Conservation (phyloP, 1,140 invertebrate genomes). For the Pseudomyrmex flavicornis region DNA sequence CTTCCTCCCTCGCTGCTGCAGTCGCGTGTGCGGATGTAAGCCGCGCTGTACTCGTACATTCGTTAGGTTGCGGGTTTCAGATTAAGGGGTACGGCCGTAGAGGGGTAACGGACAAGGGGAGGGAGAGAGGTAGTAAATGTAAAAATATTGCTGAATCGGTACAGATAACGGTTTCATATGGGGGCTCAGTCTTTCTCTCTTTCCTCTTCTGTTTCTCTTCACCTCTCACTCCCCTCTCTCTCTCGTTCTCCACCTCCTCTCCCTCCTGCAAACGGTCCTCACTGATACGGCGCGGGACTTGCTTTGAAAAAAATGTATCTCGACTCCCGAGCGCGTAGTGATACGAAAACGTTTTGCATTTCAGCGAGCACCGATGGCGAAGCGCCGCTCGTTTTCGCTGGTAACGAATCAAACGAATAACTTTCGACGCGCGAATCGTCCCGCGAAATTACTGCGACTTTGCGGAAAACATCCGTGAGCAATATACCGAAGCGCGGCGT, state of each 20-base stretch:
- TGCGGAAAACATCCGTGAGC: conserved; percentile 62
- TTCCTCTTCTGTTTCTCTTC: background rate
- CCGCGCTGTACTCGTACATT: conserved; percentile 75
- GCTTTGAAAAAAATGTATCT: conserved; percentile 79
- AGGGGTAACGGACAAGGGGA: conserved; percentile 58
- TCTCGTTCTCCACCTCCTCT: background rate
- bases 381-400: conserved; percentile 66
- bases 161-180: conserved; percentile 81
- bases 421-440: conserved; percentile 75
- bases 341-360: conserved; percentile 79
- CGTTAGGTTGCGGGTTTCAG: conserved; percentile 79
- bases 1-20: conserved; percentile 15
- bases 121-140: conserved; percentile 74
- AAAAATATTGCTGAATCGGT: conserved; percentile 83
- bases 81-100: conserved; percentile 74
- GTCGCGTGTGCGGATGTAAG: conserved; percentile 66
- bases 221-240: conserved; percentile 14
- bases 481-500: conserved; percentile 15
- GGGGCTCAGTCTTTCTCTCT: conserved; percentile 65
- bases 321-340: conserved; percentile 73
- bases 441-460: conserved; percentile 70
- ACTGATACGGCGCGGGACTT: conserved; percentile 73
- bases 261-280: conserved; percentile 26
- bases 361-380: conserved; percentile 74
- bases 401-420: conserved; percentile 77